phyloP scores from a whole-genome alignment of 64 coral and sea anemone species.

The Acropora yongei region DNA sequence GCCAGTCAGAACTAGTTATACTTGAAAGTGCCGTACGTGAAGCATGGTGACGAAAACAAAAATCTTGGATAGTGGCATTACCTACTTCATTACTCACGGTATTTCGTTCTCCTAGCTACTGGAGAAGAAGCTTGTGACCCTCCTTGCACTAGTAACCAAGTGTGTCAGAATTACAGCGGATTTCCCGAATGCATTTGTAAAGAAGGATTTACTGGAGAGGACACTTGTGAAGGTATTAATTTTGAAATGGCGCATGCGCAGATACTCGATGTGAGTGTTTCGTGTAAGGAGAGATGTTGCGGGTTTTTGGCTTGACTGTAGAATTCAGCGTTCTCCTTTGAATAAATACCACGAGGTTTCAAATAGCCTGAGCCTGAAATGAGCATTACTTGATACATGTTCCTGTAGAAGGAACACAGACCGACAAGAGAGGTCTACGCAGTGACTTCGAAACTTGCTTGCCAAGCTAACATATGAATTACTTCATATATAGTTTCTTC shows the following conservation, averaged over 20 bases:
- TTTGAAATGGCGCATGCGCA: not conserved
- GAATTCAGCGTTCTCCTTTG: too few relatives aligned
- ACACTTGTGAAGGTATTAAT: constrained; percentile 34
- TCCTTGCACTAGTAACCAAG: not conserved
- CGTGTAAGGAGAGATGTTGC: not conserved
- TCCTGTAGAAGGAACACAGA: too few relatives aligned
- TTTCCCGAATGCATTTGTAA: constrained; percentile 20
- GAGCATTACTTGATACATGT: too few relatives aligned
- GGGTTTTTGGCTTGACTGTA: too few relatives aligned
- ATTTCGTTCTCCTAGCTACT: not conserved
- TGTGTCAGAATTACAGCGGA: constrained; percentile 23
- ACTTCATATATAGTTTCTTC: too few relatives aligned
- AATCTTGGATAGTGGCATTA: not conserved
- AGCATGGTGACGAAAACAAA: not conserved
- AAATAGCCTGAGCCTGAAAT: too few relatives aligned
- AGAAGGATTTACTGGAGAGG: constrained; percentile 1
- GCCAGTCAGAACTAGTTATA: not conserved
- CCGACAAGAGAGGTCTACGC: too few relatives aligned
- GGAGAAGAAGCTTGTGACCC: constrained; percentile 21
- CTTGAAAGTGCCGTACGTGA: not conserved
- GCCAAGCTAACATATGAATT: too few relatives aligned
- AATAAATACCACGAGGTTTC: too few relatives aligned
- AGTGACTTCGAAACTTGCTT: too few relatives aligned
- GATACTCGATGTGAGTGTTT: not conserved
- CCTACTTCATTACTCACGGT: not conserved